Percentiles rank a stretch among this genome's conserved stretches.
phyloP scores from a whole-genome alignment of 2,113 vertebrate species.

The Steatornis caripensis region DNA sequence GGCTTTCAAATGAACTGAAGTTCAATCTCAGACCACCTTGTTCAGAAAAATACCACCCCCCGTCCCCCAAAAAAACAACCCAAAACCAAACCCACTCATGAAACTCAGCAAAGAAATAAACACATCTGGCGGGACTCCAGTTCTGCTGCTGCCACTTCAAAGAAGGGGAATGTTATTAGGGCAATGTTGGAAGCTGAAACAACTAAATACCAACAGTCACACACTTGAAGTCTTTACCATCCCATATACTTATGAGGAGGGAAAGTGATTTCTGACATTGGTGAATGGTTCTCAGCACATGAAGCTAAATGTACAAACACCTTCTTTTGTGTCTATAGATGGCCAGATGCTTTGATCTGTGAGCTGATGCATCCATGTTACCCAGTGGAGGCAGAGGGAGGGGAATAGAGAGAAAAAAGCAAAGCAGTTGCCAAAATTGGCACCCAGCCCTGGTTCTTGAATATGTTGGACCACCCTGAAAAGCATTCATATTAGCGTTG shows the following conservation, averaged over 20 bases:
- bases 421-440: conserved; percentile 38
- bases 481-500: conserved; percentile 18
- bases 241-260: background rate
- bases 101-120: background rate
- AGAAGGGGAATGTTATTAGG: background rate
- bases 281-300: background rate
- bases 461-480: conserved; percentile 54
- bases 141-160: background rate
- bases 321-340: conserved; percentile 4
- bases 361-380: conserved; percentile 7
- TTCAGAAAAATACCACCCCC: background rate
- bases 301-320: background rate
- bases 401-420: background rate
- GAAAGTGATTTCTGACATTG: background rate
- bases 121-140: background rate
- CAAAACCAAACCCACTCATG: background rate
- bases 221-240: background rate
- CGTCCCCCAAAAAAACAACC: too few relatives aligned
- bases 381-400: background rate
- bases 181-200: background rate
- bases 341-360: conserved; percentile 42
- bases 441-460: conserved; percentile 7
- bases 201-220: background rate
- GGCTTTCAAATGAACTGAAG: background rate
- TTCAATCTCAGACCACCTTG: background rate